These are phyloP conservation scores for Pogonognathellus flavescens DNA, from an alignment of 1,140 invertebrate species.

Conservation along the genomic window DNA sequence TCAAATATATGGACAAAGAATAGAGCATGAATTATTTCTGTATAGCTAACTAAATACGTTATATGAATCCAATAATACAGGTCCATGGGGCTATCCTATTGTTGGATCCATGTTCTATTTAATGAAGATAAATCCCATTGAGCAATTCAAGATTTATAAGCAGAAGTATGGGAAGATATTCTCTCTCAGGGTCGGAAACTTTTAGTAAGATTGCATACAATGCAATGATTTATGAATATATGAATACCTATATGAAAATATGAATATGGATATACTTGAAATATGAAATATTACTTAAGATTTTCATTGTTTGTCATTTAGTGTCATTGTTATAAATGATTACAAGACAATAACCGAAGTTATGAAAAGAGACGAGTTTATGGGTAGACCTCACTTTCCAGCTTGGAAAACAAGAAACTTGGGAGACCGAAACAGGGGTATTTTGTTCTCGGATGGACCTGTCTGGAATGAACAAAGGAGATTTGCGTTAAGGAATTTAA, in stretches of 20 bases:
- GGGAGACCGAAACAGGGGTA: conserved; percentile 52
- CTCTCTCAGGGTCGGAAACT: conserved; percentile 45
- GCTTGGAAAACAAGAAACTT: conserved; percentile 48
- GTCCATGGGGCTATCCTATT: conserved; percentile 54
- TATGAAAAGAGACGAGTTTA: conserved; percentile 53
- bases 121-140: neutral
- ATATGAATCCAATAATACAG: conserved; percentile 32
- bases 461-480: conserved; percentile 56
- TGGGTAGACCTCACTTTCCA: conserved; percentile 52
- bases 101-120: conserved; percentile 25
- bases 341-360: conserved; percentile 50
- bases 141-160: conserved; percentile 39
- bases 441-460: conserved; percentile 51
- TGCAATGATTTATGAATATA: too few relatives aligned
- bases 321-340: conserved; percentile 53
- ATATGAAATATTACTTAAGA: too few relatives aligned
- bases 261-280: neutral
- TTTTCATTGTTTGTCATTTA: conserved; percentile 5
- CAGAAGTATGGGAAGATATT: conserved; percentile 57
- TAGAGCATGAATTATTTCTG: neutral
- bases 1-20: neutral
- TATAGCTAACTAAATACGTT: neutral
- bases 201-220: conserved; percentile 47
- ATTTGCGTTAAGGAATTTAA: conserved; percentile 44
- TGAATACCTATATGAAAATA: too few relatives aligned